Percentiles rank a stretch among this genome's conserved stretches.
Evolutionary conservation across 2,888 invertebrate genomes (phyloP).

Genomic region (Harpagoxenus sublaevis): DNA sequence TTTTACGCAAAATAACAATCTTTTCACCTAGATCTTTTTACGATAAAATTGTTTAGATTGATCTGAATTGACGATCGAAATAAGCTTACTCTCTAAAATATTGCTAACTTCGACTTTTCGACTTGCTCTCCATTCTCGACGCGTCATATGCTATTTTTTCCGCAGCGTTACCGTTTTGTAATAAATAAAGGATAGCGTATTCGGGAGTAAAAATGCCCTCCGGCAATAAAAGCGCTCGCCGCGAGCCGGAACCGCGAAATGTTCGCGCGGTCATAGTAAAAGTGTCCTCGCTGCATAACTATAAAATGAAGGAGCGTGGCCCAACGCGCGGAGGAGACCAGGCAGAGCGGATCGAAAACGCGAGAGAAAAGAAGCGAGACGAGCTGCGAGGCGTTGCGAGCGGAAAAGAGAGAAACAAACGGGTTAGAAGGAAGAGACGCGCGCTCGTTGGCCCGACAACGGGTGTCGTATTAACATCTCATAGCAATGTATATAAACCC

Average conservation of each 20-base stretch:
- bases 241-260: conserved; percentile 77
- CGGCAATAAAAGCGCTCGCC: conserved; percentile 80
- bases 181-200: conserved; percentile 63
- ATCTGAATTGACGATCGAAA: background rate
- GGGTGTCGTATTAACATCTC: conserved; percentile 81
- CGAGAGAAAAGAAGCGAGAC: conserved; percentile 40
- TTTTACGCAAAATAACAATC: background rate
- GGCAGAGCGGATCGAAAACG: conserved; percentile 55
- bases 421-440: conserved; percentile 43
- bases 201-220: conserved; percentile 71
- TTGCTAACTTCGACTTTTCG: background rate
- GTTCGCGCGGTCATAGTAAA: conserved; percentile 78
- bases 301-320: conserved; percentile 81
- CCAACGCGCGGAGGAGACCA: conserved; percentile 38
- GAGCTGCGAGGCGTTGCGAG: conserved; percentile 2
- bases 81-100: background rate
- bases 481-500: conserved; percentile 77
- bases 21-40: conserved; percentile 8
- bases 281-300: conserved; percentile 83
- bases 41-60: background rate
- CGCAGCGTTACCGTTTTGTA: conserved; percentile 40
- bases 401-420: conserved; percentile 27
- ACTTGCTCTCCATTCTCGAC: conserved; percentile 20
- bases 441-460: conserved; percentile 69
- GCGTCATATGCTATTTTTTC: background rate